Evolutionary conservation across 30 jellyfish, hydroid and myxozoan genomes (phyloP).

Genomic region (Aurelia aurita): DNA sequence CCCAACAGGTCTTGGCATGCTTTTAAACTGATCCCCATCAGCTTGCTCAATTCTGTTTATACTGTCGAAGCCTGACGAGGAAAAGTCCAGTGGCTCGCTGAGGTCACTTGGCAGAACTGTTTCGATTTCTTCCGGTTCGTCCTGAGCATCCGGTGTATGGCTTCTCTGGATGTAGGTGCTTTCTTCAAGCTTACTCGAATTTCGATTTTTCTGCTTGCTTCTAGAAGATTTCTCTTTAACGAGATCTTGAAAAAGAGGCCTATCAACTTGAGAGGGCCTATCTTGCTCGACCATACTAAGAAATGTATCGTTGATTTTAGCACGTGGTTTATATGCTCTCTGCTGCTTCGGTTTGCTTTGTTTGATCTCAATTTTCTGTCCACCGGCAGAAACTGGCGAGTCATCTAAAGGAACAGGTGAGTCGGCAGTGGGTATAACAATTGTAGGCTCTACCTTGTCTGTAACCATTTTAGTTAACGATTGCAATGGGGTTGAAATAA

Average conservation of each 20-base stretch:
- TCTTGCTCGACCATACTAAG: conserved; percentile 95
- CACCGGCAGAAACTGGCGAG: not conserved
- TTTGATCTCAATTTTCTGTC: conserved; percentile 8
- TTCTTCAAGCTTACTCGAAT: conserved; percentile 11
- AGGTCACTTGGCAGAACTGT: conserved; percentile 15
- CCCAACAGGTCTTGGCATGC: not conserved
- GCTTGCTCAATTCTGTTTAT: not conserved
- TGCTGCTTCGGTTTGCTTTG: conserved; percentile 29
- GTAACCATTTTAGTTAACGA: conserved; percentile 57
- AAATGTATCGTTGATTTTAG: conserved; percentile 20
- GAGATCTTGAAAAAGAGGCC: conserved; percentile 51
- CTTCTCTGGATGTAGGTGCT: not conserved
- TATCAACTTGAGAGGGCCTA: conserved; percentile 81
- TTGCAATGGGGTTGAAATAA: conserved; percentile 28
- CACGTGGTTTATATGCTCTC: conserved; percentile 41
- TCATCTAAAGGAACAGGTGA: not conserved
- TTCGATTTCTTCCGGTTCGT: not conserved
- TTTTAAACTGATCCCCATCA: not conserved
- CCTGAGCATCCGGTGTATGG: not conserved
- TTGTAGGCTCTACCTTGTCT: conserved; percentile 6
- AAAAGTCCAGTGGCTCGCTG: conserved; percentile 53
- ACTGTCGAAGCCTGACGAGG: not conserved
- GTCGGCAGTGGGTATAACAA: not conserved
- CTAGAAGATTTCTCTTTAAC: conserved; percentile 25
- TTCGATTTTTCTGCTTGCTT: conserved; percentile 26